Evolutionary conservation across 1,140 invertebrate species (phyloP), one percentile per base, ranked within the genome.

Genomic region (Drosophila arawakana): DNA sequence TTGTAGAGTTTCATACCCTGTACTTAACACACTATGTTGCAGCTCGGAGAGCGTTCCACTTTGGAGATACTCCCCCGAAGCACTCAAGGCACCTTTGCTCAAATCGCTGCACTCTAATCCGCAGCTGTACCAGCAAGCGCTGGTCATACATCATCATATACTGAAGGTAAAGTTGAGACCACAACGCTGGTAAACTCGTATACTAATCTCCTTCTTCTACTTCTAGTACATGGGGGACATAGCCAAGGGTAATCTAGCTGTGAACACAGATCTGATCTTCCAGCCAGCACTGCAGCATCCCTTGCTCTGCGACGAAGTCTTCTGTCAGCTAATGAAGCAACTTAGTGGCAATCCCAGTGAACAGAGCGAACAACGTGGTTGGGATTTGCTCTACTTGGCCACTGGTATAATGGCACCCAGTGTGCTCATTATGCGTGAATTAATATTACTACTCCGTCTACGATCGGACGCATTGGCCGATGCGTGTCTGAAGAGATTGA

Each of bases 251-350:
- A 94, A 96, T 84, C 93, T 95, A 37, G 94, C 94, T 0, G 94
- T 94, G 7, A 93, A 93, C 35, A 98, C 98, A 2, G 97, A 98
- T 93, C 94, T 96, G 76, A 98, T 99, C 85, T 99, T 98, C 92
- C 95, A 95, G 86, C 94, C 95, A 4, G 95, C 97, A 8, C 90
- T 98, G 7, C 95, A 96, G 91, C 95, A 97, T 86, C 95, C 97
- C 79, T 93, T 96, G 35, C 93, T 99, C 6, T 94, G 96, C 69
- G 98, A 99, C 92, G 98, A 99, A 93, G 93, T 98, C 34, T 99
- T 97, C 83, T 99, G 98, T 91, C 98, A 99, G 93, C 95, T 99
- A 44, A 97, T 98, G 95, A 97, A 98, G 92, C 98, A 99, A 91
- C 93, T 99, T 49, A 99, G 97, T 0, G 96, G 97, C 66, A 99